phyloP scores from a whole-genome alignment of 2,797 vertebrate genomes.

The Pitangus sulphuratus region DNA sequence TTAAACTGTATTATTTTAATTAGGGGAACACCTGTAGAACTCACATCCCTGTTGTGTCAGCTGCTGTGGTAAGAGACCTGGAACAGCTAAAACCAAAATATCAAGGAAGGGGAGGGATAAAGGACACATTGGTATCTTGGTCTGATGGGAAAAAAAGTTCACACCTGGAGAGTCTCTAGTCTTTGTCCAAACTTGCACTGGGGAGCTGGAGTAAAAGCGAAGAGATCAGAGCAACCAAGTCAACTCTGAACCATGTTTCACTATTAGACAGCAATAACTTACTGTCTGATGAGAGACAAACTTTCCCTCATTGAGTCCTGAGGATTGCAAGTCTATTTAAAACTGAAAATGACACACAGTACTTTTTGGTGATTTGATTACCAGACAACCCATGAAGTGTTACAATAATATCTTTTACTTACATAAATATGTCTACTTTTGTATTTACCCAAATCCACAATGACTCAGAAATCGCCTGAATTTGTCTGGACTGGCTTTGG shows the following conservation, averaged over 20 bases:
- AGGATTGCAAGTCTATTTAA: background rate
- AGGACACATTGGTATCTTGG: background rate
- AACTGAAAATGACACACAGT: background rate
- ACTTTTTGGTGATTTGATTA: conserved; percentile 17
- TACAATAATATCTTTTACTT: background rate
- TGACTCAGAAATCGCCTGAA: background rate
- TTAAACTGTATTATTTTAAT: background rate
- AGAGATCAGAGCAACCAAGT: background rate
- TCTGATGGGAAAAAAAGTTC: background rate
- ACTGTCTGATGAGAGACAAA: conserved; percentile 20
- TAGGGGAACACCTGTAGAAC: background rate
- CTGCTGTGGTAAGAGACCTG: background rate
- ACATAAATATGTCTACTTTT: background rate
- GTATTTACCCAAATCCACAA: background rate
- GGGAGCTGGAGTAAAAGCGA: background rate
- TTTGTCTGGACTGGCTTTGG: background rate
- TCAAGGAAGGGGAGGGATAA: background rate
- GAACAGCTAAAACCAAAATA: background rate
- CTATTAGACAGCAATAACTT: background rate
- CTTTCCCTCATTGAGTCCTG: conserved; percentile 27
- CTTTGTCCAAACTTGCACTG: background rate
- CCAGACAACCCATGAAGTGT: background rate
- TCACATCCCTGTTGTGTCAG: background rate
- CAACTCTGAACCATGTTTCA: background rate
- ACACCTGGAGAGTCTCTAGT: background rate